Conservation (phyloP, 2,797 vertebrate genomes). For the Cirrhinus molitorella region DNA sequence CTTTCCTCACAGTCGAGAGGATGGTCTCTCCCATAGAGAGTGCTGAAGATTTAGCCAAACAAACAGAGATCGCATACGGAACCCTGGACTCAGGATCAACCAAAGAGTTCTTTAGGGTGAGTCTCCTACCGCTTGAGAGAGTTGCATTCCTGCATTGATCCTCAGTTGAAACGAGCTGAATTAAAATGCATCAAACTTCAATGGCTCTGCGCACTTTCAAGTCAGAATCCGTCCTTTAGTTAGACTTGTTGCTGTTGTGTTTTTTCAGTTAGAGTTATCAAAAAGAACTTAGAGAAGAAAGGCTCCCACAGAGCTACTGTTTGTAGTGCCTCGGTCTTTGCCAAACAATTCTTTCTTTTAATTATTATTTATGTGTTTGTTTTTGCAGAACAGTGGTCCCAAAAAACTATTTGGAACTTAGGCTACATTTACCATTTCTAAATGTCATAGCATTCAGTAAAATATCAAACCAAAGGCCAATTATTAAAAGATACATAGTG, state of each 20-base stretch:
- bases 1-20: constrained; percentile 98
- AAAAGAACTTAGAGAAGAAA: not conserved
- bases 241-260: not conserved
- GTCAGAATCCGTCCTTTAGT: not conserved
- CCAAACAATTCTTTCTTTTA: not conserved
- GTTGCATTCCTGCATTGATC: not conserved
- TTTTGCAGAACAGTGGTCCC: not conserved
- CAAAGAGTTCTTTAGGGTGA: constrained; percentile 99
- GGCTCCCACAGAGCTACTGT: not conserved
- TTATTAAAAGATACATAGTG: not conserved
- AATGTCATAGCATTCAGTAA: not conserved
- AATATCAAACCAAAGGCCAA: not conserved
- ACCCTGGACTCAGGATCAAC: constrained; percentile 99
- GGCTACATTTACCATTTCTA: not conserved
- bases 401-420: not conserved
- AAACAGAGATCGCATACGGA: constrained; percentile 99
- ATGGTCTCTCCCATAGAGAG: constrained; percentile 99
- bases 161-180: not conserved
- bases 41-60: constrained; percentile 98
- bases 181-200: not conserved
- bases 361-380: not conserved
- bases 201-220: not conserved
- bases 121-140: constrained; percentile 64
- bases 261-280: not conserved
- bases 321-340: not conserved